Conservation (phyloP, 1,140 invertebrate species). For the Lutraria rhynchaena region DNA sequence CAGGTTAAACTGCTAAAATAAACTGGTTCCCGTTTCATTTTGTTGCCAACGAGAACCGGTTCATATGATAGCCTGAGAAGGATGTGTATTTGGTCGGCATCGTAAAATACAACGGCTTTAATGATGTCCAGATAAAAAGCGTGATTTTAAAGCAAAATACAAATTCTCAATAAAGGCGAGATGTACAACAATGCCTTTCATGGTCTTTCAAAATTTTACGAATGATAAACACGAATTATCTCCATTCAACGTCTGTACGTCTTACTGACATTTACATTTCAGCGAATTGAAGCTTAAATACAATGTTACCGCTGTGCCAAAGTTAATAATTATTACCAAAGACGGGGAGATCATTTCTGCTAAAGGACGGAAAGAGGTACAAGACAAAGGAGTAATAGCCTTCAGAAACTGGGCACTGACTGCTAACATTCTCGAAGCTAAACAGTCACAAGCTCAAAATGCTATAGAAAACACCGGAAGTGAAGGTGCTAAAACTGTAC, state of each 20-base stretch:
- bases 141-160: no score
- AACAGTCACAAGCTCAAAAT: slow-evolving; percentile 42
- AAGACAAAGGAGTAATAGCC: slow-evolving; percentile 67
- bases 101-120: no score
- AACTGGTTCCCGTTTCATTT: no score
- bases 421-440: slow-evolving; percentile 50
- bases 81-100: no score
- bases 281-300: slow-evolving; percentile 64
- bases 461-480: neutral
- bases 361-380: slow-evolving; percentile 71
- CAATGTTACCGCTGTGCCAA: slow-evolving; percentile 67
- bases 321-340: slow-evolving; percentile 65
- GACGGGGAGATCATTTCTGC: slow-evolving; percentile 66
- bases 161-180: no score
- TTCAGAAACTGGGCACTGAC: slow-evolving; percentile 63
- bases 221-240: neutral
- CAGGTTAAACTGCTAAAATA: no score
- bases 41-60: no score
- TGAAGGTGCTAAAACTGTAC: neutral
- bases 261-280: slow-evolving; percentile 19
- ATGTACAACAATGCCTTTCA: no score
- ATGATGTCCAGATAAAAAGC: no score
- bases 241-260: neutral
- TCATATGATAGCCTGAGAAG: no score
- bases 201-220: no score